Base-by-base conservation (phyloP, 2,113 vertebrate species). In the Recurvirostra avosetta region DNA sequence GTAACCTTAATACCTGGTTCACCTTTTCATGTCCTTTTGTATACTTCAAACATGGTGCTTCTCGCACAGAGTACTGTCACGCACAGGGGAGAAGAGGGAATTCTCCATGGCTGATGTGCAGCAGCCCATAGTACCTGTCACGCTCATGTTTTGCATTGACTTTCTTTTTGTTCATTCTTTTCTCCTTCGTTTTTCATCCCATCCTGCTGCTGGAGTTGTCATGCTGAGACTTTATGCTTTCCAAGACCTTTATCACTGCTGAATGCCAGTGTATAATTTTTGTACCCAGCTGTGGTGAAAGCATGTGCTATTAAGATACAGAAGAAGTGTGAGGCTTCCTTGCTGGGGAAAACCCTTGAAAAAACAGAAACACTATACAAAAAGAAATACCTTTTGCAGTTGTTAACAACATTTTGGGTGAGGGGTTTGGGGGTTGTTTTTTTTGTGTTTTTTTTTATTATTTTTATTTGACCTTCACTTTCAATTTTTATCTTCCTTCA, bases 201-300 rank as follows among this genome's bases (percentile, higher is more conserved):
- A 41, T 80, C 29, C 38, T 72, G 36, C 26, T 90, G 49, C 59
- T 86, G 58, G 56, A 84, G 36, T 79, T 94, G 68, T 90, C 87
- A 15, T 86, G 72, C 65, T 90, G 81, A 83, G 61, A 36, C 32
- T 61, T 85, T 62, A 16, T 88, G 14, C 30, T 56, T 93, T 93
- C 47, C 23, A 65, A 43, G 70, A 49, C 38, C 47, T 94, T 70
- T 90, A 70, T 88, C 52, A 18, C 61, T 91, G 40, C 53, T 88
- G 66, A 94, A 88, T 96, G 49, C 38, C 59, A 59, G 61, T 27
- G 22, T 73, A 16, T 84, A 56, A 91, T 63, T 92, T 96, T 95
- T 76, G 22, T 82, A 85, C 43, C 79, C 81, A 87, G 36, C 90
- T 96, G 91, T 79, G 87, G 62, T 73, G 47, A 94, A 94, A 96